Conservation (phyloP, 2,888 invertebrate species). For the Nemurella pictetii region DNA sequence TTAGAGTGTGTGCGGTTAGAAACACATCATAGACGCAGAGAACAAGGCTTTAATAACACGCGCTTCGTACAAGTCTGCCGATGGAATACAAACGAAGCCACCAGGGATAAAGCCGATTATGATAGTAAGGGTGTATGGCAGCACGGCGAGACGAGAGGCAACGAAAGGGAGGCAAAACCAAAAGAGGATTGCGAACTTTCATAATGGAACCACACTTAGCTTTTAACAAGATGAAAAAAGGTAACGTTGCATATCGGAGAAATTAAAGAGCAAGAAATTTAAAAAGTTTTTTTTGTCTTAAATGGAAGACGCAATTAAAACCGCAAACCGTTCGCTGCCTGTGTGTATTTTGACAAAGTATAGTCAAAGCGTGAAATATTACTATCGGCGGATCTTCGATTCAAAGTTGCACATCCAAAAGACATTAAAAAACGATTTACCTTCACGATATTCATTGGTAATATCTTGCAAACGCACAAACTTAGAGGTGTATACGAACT, state of each 20-base stretch:
- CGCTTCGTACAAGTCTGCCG: not conserved
- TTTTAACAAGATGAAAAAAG: conserved; percentile 28
- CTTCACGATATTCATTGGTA: conserved; percentile 27
- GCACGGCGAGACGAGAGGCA: not conserved
- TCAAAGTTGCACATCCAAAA: conserved; percentile 4
- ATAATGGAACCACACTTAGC: conserved; percentile 25
- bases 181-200: conserved; percentile 28
- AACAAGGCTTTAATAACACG: not conserved
- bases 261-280: conserved; percentile 23
- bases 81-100: conserved; percentile 5
- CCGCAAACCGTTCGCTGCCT: not conserved
- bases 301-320: conserved; percentile 24
- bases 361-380: not conserved
- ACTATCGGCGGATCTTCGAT: not conserved
- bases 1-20: not conserved
- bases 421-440: conserved; percentile 31
- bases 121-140: not conserved
- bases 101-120: conserved; percentile 25
- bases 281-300: not conserved
- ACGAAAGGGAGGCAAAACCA: not conserved
- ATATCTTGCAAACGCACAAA: not conserved
- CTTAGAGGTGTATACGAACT: not conserved
- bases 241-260: conserved; percentile 29
- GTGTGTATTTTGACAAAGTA: not conserved
- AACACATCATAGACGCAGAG: not conserved